Base-by-base conservation (phyloP, 1,140 invertebrate species). In the Batillaria attramentaria region DNA sequence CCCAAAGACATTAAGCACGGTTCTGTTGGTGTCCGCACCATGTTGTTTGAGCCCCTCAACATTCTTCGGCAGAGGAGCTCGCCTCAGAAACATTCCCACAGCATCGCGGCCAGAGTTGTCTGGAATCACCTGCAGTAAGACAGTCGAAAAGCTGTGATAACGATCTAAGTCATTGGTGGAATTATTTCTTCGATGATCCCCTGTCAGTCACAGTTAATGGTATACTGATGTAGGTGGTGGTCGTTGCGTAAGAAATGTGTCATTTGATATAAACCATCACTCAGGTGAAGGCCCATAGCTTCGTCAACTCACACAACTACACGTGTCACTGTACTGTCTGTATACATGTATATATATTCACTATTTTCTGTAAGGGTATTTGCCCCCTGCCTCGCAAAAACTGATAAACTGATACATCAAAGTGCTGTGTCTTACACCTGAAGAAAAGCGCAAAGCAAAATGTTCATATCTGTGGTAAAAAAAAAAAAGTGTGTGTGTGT, bases 1-100 rank as follows among this genome's bases (percentile, higher is more conserved):
- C 20, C 94, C 94, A 66, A 96, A 89, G 0, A 96, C 94, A 87
- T 96, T 96, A 3, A 96, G 88, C 39, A 95, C 88, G 0, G 94
- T 95, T 65, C 92, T 90, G 1, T 92, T 90, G 35, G 93, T 92
- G 35, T 92, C 84, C 37, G 92, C 91, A 0, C 95, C 95, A 4
- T 94, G 93, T 54, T 92, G 89, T 1, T 93, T 91, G 0, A 95
- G 82, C 33, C 81, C 46, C 72, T 86, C 84, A 33, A 89, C 77
- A 76, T 90, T 84, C 81, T 91, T 91, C 43, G 91, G 91, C 43
- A 91, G 82, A 76, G 85, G 87, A 18, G 84, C 83, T 72, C 91
- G 77, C 31, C 81, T 77, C 20, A 91, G 80, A 80, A 91, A 91
- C 82, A 89, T 86, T 5, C 90, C 86, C 5, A 84, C 84, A 50